A percentile compares a stretch with the other conserved stretches of the same genome.
phyloP scores from a whole-genome alignment of 2,797 vertebrate genomes.

The Melanitta fusca region DNA sequence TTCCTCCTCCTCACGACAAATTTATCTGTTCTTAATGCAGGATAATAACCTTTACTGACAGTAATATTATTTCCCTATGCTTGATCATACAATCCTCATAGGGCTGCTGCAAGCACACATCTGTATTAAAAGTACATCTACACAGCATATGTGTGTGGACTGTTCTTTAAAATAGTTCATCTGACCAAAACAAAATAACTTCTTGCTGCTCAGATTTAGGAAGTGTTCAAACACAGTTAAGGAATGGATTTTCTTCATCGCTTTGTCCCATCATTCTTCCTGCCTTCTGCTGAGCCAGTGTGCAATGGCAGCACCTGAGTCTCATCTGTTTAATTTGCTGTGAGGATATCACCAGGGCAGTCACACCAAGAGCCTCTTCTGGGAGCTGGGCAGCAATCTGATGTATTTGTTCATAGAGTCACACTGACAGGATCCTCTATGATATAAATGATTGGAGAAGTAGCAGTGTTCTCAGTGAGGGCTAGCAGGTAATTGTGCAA shows the following conservation, averaged over 20 bases:
- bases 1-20: background rate
- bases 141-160: rapidly evolving
- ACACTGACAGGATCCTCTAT: background rate
- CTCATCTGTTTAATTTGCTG: background rate
- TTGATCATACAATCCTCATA: rapidly evolving
- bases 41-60: background rate
- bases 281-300: constrained; percentile 3
- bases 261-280: background rate
- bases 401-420: background rate
- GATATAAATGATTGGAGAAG: background rate
- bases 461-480: background rate
- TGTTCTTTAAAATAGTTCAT: background rate
- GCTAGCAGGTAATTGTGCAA: background rate
- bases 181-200: background rate
- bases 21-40: background rate
- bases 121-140: background rate
- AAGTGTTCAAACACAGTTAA: background rate
- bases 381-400: background rate
- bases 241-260: background rate
- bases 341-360: background rate
- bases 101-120: background rate
- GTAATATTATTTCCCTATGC: background rate
- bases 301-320: background rate
- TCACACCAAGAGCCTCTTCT: background rate
- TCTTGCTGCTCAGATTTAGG: background rate